Evolutionary conservation across 1,140 invertebrate genomes (phyloP).

Genomic region (Bombus fervidus): DNA sequence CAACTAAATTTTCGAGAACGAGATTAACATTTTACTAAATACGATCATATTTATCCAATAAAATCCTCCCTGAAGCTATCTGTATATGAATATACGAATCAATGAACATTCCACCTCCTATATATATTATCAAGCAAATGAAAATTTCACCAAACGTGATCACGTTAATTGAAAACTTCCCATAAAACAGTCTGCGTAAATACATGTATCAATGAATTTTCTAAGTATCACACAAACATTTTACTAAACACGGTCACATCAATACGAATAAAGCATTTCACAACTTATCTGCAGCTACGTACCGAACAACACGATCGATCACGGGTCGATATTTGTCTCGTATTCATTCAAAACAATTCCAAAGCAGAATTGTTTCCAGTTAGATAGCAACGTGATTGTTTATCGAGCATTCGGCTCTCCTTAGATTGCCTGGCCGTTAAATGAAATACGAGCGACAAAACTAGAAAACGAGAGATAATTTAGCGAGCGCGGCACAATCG

Average conservation of each 20-base stretch:
- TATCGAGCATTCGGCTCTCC: background rate
- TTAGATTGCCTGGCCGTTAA: background rate
- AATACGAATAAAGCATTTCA: too few relatives aligned
- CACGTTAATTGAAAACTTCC: background rate
- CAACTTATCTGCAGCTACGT: background rate
- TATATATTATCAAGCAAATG: background rate
- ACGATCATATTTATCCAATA: background rate
- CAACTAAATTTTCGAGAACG: background rate
- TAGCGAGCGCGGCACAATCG: slow-evolving; percentile 11
- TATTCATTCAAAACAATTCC: background rate
- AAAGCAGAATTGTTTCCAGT: background rate
- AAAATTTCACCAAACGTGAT: background rate
- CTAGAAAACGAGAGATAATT: background rate
- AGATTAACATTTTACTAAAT: background rate
- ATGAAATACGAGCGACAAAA: slow-evolving; percentile 23
- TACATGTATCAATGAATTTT: too few relatives aligned
- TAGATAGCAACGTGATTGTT: background rate
- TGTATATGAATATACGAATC: background rate
- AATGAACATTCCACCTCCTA: background rate
- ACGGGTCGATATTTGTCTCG: background rate
- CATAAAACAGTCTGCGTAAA: too few relatives aligned
- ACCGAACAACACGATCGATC: background rate
- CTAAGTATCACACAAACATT: too few relatives aligned
- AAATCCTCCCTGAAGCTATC: background rate
- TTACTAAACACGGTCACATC: too few relatives aligned